phyloP scores from a whole-genome alignment of 2,113 vertebrate genomes.

The Myrmophylax atrothorax region DNA sequence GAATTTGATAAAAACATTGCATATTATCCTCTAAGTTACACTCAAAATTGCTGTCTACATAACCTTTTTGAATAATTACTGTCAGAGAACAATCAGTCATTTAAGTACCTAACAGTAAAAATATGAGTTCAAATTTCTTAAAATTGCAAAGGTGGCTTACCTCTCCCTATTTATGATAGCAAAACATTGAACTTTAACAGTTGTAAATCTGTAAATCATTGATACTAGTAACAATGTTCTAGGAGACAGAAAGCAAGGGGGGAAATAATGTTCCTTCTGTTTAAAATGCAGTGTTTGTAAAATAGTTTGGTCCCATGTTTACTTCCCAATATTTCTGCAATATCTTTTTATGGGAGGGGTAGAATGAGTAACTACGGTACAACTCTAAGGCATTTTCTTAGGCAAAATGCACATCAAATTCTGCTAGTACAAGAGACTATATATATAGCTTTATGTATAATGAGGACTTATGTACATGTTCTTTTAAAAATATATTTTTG shows the following conservation, averaged over 20 bases:
- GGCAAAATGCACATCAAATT: not conserved
- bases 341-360: fast-evolving
- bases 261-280: not conserved
- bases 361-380: not conserved
- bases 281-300: not conserved
- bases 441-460: not conserved
- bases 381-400: not conserved
- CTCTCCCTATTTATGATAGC: not conserved
- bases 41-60: not conserved
- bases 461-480: not conserved
- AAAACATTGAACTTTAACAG: not conserved
- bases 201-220: not conserved
- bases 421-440: not conserved
- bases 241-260: not conserved
- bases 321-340: not conserved
- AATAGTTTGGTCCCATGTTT: not conserved
- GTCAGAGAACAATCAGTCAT: not conserved
- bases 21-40: not conserved
- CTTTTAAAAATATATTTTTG: not conserved
- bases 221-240: not conserved
- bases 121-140: not conserved
- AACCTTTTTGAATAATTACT: slow-evolving; percentile 20
- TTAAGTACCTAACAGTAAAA: not conserved
- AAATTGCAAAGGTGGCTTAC: not conserved
- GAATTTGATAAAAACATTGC: not conserved